Base-by-base conservation (phyloP, 2,888 invertebrate species). In the Melipona bicolor region DNA sequence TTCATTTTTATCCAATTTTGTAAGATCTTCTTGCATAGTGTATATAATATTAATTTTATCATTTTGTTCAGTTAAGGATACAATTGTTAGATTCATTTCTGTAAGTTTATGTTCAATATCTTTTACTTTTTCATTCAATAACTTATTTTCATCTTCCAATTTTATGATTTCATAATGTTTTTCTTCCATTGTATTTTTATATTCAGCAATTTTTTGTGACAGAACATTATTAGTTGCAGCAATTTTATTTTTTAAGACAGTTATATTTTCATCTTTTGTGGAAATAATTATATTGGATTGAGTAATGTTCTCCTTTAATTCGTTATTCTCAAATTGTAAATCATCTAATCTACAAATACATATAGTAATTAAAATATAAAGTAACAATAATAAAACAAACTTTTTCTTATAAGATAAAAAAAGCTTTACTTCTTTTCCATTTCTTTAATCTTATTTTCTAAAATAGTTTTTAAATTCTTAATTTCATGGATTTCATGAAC, bases 31-130 rank as follows among this genome's bases (percentile, higher is more conserved):
- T 49, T 85, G 89, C 52, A 91, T 74, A 1, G 67, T 71, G 4
- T 85, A 86, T 69, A 92, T 87, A n/a, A 79, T 32, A 43, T 88
- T 83, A 19, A 87, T 76, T n/a, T 84, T 88, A 61, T 88, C 89
- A 24, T 76, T 86, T 50, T 89, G 84, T 6, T 86, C 78, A 1
- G 79, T 81, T 61, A 91, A 54, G 6, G 67, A 73, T 68, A 61
- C 64, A 43, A 90, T 85, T 36, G 74, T 79, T 32, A 84, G 68
- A 36, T 84, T 88, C 69, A 89, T 77, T 70, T 61, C 71, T 1
- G 43, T 32, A 6, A 91, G 61, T 70, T 88, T 81, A 15, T 65
- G 54, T 50, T 88, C 87, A 19, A 75, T 64, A 27, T 84, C 70
- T n/a, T 65, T 74, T 9, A 87, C 72, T 69, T 85, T 86, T 21